Percentiles rank a stretch among this genome's conserved stretches.
phyloP scores from a whole-genome alignment of 1,140 invertebrate genomes.

The Drosophila chauvacae region DNA sequence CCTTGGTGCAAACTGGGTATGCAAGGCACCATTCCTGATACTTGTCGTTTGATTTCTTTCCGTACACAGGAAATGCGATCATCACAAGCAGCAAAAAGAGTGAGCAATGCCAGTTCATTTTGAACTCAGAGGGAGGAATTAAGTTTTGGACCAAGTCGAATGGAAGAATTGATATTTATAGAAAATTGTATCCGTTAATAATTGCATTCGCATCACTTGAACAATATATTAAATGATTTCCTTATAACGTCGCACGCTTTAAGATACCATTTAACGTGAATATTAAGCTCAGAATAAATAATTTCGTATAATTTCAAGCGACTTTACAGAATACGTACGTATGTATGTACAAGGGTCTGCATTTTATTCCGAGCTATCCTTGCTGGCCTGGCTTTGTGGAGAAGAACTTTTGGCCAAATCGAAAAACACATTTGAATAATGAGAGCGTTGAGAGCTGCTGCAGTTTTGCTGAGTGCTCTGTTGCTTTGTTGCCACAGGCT shows the following conservation, averaged over 20 bases:
- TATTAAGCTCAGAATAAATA: no score
- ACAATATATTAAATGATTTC: not conserved
- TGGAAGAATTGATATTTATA: not conserved
- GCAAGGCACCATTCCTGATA: not conserved
- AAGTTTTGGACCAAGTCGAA: not conserved
- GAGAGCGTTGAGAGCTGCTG: conserved; percentile 49
- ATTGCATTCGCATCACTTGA: not conserved
- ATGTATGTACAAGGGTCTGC: not conserved
- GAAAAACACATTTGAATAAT: conserved; percentile 74
- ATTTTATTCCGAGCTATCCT: not conserved
- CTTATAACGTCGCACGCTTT: not conserved
- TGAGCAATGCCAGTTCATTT: not conserved
- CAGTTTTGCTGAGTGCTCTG: conserved; percentile 40
- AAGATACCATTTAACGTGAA: not conserved
- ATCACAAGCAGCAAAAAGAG: not conserved
- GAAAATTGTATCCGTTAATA: not conserved
- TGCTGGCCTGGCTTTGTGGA: not conserved
- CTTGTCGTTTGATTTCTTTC: not conserved
- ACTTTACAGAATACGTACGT: not conserved
- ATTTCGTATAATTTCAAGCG: no score
- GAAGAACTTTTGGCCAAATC: conserved; percentile 14
- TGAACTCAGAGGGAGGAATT: not conserved
- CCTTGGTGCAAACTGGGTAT: not conserved
- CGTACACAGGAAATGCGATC: not conserved
- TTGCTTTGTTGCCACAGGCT: conserved; percentile 31